Conservation (phyloP, 37 sponge, comb jelly and placozoan genomes). For the Aplysina aerophoba region DNA sequence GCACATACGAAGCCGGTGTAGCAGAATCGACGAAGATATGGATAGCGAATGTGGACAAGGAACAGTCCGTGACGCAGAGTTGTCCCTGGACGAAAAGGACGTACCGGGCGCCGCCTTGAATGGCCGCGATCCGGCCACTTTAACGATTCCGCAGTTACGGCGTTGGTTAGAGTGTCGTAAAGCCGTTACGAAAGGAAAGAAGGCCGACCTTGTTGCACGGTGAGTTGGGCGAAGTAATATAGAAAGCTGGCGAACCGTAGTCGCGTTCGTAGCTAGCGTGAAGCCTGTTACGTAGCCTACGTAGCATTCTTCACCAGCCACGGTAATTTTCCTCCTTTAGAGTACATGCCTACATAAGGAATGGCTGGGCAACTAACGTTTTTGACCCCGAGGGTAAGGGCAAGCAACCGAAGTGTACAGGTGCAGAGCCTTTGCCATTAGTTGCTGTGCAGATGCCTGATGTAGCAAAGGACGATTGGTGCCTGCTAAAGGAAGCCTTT, state of each 20-base stretch:
- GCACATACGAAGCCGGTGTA: neutral
- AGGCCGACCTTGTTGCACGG: constrained; percentile 11
- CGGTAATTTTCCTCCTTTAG: constrained; percentile 16
- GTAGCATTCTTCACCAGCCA: too few species aligned
- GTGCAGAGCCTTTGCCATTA: neutral
- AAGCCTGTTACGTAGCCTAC: neutral
- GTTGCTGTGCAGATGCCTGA: constrained; percentile 3
- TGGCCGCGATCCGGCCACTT: constrained; percentile 7
- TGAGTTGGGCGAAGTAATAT: neutral
- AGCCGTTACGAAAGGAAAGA: neutral
- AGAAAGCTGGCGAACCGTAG: too few species aligned
- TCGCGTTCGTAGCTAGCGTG: neutral
- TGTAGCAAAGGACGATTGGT: constrained; percentile 11
- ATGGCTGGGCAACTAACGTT: constrained; percentile 46
- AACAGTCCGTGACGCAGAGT: neutral
- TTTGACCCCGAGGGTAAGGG: constrained; percentile 43
- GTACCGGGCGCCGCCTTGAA: constrained; percentile 11
- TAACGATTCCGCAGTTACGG: neutral
- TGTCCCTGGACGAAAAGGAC: neutral
- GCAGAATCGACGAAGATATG: neutral
- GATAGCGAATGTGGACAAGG: neutral
- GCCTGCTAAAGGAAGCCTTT: constrained; percentile 14
- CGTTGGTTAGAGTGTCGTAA: neutral
- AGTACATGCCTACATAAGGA: constrained; percentile 54
- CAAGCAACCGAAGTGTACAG: neutral